Evolutionary conservation across 1,140 invertebrate species (phyloP).

Genomic region (Drosophila persimilis): DNA sequence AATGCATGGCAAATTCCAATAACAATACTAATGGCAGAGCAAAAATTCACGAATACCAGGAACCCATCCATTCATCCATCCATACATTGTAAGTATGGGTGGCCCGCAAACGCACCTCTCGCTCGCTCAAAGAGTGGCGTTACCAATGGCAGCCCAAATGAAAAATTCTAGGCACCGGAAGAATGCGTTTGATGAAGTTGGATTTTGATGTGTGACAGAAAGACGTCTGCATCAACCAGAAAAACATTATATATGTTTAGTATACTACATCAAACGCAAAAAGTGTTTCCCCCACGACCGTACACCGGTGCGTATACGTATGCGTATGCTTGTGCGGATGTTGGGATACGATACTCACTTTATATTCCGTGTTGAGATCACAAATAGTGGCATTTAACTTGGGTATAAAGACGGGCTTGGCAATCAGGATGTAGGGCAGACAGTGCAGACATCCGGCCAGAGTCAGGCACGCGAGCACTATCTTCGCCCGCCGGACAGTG

Average conservation of each 20-base stretch:
- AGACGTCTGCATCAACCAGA: slow-evolving; percentile 4
- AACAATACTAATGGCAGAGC: slow-evolving; percentile 21
- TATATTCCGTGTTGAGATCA: slow-evolving; percentile 72
- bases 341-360: slow-evolving; percentile 52
- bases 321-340: background rate
- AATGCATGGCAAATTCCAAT: slow-evolving; percentile 24
- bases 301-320: too few species aligned
- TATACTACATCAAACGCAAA: background rate
- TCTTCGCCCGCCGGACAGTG: slow-evolving; percentile 89
- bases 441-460: slow-evolving; percentile 85
- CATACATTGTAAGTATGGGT: slow-evolving; percentile 7
- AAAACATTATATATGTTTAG: background rate
- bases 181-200: slow-evolving; percentile 33
- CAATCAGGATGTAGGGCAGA: slow-evolving; percentile 85
- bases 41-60: slow-evolving; percentile 28
- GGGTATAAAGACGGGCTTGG: slow-evolving; percentile 83
- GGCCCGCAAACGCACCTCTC: too few species aligned
- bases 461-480: slow-evolving; percentile 85
- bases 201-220: slow-evolving; percentile 29
- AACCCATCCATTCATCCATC: background rate
- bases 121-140: background rate
- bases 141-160: slow-evolving; percentile 22
- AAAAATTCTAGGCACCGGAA: slow-evolving; percentile 22
- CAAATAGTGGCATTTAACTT: slow-evolving; percentile 68
- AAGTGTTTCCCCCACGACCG: background rate